Evolutionary conservation across 2,888 invertebrate genomes (phyloP).

Genomic region (Lycaena phlaeas): DNA sequence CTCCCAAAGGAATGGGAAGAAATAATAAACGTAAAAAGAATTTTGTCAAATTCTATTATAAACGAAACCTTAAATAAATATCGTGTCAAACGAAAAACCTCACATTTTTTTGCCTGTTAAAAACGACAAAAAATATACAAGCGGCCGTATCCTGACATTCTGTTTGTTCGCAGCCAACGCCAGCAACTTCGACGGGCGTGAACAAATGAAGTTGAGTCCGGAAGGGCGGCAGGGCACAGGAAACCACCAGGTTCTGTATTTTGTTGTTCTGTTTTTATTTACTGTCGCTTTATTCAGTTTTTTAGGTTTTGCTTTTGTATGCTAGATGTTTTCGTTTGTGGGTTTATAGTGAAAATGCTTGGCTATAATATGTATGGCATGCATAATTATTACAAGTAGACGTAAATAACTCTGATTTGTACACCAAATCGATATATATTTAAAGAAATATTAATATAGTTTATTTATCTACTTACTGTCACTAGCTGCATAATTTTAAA

Average conservation of each 20-base stretch:
- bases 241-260: constrained; percentile 46
- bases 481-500: too few species aligned
- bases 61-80: background rate
- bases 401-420: too few species aligned
- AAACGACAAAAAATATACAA: constrained; percentile 6
- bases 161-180: constrained; percentile 54
- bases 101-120: background rate
- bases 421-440: too few species aligned
- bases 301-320: background rate
- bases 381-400: too few species aligned
- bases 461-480: too few species aligned
- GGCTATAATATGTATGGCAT: too few species aligned
- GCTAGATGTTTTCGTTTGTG: too few species aligned
- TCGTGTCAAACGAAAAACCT: background rate
- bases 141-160: constrained; percentile 15
- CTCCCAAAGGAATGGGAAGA: too few species aligned
- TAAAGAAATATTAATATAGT: too few species aligned
- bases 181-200: constrained; percentile 55
- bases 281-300: background rate
- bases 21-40: too few species aligned
- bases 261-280: constrained; percentile 3
- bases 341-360: too few species aligned
- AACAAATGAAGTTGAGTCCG: constrained; percentile 46
- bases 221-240: constrained; percentile 39
- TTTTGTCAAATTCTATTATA: too few species aligned